These are phyloP conservation scores for Monochamus saltuarius DNA, from an alignment of 1,140 invertebrate genomes.

Conservation along the genomic window DNA sequence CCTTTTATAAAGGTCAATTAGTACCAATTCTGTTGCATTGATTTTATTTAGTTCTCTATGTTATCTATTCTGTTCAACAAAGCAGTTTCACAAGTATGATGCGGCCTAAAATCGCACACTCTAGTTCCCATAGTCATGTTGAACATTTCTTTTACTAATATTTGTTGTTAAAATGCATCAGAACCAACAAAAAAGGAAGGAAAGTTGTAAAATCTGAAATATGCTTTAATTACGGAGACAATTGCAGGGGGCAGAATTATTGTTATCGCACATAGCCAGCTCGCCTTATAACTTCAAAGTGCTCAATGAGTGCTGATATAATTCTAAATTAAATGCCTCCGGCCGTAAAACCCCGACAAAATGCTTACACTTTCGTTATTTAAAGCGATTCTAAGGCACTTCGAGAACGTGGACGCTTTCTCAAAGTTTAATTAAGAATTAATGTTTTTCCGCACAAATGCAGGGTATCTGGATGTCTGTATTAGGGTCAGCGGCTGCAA, in stretches of 20 bases:
- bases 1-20: too few relatives aligned
- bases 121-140: too few relatives aligned
- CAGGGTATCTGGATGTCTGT: neutral
- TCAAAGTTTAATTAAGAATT: slow-evolving; percentile 19
- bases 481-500: too few relatives aligned
- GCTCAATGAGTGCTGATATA: slow-evolving; percentile 28
- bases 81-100: too few relatives aligned
- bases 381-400: slow-evolving; percentile 30
- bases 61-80: too few relatives aligned
- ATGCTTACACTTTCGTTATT: slow-evolving; percentile 37
- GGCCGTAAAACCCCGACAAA: slow-evolving; percentile 30
- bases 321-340: slow-evolving; percentile 19
- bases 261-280: slow-evolving; percentile 28
- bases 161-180: too few relatives aligned
- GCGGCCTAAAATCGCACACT: too few relatives aligned
- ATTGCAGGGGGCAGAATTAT: slow-evolving; percentile 22
- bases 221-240: slow-evolving; percentile 26
- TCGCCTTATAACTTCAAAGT: slow-evolving; percentile 25
- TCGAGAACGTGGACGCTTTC: slow-evolving; percentile 29
- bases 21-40: too few relatives aligned
- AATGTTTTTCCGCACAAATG: slow-evolving; percentile 18
- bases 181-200: too few relatives aligned
- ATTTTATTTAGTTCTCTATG: too few relatives aligned
- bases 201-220: slow-evolving; percentile 12
- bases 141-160: too few relatives aligned